Base-by-base conservation (phyloP, 1,140 invertebrate species). In the Agrypnia vestita region DNA sequence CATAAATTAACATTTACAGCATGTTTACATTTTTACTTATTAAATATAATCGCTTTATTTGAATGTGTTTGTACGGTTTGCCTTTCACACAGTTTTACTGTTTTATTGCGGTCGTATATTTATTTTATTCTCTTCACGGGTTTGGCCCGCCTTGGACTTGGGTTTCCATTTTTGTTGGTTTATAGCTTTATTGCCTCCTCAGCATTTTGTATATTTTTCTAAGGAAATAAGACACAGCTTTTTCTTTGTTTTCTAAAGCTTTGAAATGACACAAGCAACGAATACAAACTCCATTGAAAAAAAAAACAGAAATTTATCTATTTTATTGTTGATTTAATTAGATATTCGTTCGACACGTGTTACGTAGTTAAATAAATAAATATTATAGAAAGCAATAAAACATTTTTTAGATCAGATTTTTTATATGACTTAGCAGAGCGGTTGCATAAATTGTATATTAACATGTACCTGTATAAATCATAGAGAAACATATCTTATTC, bases 11-110 rank as follows among this genome's bases (percentile, higher is more conserved):
- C 78, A 82, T 83, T 83, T 80, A 83, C 82, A 79, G 77, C 76
- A 78, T 83, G 82, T 83, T 83, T 83, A 83, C 82, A 83, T 80
- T 83, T 83, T 83, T 83, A 83, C 82, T 83, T 83, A 83, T 83
- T 83, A 80, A 83, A 83, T 83, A 83, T 83, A 83, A 83, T 83
- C 79, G 82, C 79, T 79, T 83, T 83, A 83, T 80, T 83, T 80
- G 46, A 83, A 74, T 56, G 76, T 80, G 82, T 83, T 83, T 82
- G 78, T 80, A 80, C 51, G 82, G 76, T 73, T 55, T 21, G 69
- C 71, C 82, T 83, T 83, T 83, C 78, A 77, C 78, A 62, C 46
- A 72, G 71, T 78, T 75, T 80, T 79, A 80, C 43, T 71, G 53
- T 13, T 83, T 80, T 80, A 80, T 76, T 71, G 79, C 82, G 19